Conservation (phyloP, 2,113 vertebrate genomes). For the Corapipo altera region DNA sequence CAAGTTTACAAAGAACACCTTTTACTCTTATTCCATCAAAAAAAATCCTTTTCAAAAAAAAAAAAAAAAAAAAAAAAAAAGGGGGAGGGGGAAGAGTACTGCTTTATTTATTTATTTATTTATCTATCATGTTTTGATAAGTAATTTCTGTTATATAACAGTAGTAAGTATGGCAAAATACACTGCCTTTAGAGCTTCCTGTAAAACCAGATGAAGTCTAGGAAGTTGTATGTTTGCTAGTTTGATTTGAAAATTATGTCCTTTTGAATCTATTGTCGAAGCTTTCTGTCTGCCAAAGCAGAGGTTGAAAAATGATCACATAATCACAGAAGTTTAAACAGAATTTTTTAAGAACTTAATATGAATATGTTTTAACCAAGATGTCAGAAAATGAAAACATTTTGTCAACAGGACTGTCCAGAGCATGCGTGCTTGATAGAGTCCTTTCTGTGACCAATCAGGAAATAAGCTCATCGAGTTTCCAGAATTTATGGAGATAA, state of each 20-base stretch:
- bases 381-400: background rate
- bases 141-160: constrained; percentile 56
- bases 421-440: background rate
- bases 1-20: background rate
- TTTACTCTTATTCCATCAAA: constrained; percentile 9
- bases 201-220: background rate
- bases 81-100: background rate
- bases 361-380: background rate
- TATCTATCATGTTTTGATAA: constrained; percentile 27
- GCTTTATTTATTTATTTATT: background rate
- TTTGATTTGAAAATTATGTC: background rate
- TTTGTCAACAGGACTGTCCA: background rate
- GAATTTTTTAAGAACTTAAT: background rate
- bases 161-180: constrained; percentile 14
- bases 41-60: background rate
- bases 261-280: background rate
- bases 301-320: background rate
- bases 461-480: background rate
- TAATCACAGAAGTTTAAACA: background rate
- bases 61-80: background rate
- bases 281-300: background rate
- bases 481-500: background rate
- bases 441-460: background rate
- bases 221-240: background rate
- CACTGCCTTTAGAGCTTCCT: constrained; percentile 8